Percentiles rank a stretch among this genome's conserved stretches.
phyloP scores from a whole-genome alignment of 2,888 invertebrate species.

The Steinernema scapterisci region DNA sequence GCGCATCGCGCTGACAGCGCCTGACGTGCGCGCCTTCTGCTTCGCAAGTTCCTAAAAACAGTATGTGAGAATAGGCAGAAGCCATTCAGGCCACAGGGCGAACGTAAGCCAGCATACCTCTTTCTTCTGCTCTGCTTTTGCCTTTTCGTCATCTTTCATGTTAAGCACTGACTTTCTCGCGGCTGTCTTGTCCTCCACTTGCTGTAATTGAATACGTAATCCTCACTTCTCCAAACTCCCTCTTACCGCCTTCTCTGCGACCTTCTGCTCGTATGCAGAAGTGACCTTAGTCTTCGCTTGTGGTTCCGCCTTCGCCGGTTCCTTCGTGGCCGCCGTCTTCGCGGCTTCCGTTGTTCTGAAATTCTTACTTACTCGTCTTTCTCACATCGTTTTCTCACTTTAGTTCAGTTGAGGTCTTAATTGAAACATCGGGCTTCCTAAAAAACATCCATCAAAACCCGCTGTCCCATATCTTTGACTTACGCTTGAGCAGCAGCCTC shows the following conservation, averaged over 20 bases:
- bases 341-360: background rate
- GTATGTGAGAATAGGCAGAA: too few relatives aligned
- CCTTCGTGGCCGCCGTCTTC: slow-evolving; percentile 1
- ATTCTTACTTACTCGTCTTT: too few relatives aligned
- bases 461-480: background rate
- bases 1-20: slow-evolving; percentile 53
- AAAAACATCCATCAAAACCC: background rate
- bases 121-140: slow-evolving; percentile 50
- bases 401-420: background rate
- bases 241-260: slow-evolving; percentile 5
- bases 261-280: slow-evolving; percentile 18
- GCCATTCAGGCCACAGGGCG: background rate
- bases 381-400: too few relatives aligned
- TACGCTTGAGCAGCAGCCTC: background rate
- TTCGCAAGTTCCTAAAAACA: slow-evolving; percentile 53
- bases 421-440: background rate
- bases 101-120: slow-evolving; percentile 40
- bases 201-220: background rate
- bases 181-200: slow-evolving; percentile 58
- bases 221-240: background rate
- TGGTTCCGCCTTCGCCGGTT: slow-evolving; percentile 10
- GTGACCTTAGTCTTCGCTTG: slow-evolving; percentile 1
- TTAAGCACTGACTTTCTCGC: slow-evolving; percentile 60
- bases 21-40: slow-evolving; percentile 54
- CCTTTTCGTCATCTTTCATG: slow-evolving; percentile 62